These are phyloP conservation scores for Scaptomyza parva DNA, from an alignment of 2,888 invertebrate genomes.

Conservation along the genomic window DNA sequence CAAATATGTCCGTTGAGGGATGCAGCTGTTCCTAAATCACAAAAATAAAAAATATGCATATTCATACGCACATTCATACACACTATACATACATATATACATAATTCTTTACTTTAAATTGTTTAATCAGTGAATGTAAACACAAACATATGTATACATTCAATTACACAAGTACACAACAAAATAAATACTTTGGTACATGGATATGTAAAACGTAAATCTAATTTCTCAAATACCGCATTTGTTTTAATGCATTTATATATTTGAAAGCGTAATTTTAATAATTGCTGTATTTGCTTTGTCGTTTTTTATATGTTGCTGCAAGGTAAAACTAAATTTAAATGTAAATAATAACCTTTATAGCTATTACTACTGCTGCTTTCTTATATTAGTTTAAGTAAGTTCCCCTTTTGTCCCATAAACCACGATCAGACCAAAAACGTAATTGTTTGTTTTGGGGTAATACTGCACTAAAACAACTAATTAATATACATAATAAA, in stretches of 20 bases:
- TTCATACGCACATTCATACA: not conserved
- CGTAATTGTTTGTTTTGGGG: not conserved
- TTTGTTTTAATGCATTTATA: constrained; percentile 8
- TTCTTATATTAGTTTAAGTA: not conserved
- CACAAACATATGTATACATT: not conserved
- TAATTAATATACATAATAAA: not conserved
- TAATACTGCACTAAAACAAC: not conserved
- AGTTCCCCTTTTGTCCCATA: not conserved
- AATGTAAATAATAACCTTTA: not conserved
- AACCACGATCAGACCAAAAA: not conserved
- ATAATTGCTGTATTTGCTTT: not conserved
- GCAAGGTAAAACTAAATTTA: not conserved
- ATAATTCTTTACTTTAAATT: not conserved
- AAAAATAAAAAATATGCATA: constrained; percentile 5
- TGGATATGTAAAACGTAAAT: not conserved
- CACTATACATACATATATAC: not conserved
- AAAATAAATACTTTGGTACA: not conserved
- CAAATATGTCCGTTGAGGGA: constrained; percentile 97
- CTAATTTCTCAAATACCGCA: not conserved
- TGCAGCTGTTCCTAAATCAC: constrained; percentile 94
- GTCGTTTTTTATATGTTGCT: not conserved
- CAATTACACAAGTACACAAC: too few species aligned
- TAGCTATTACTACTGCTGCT: not conserved
- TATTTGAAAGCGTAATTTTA: not conserved
- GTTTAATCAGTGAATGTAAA: not conserved